A percentile compares a stretch with the other conserved stretches of the same genome.
Conservation (phyloP, 1,140 invertebrate genomes). For the Stegodyphus dumicola region DNA sequence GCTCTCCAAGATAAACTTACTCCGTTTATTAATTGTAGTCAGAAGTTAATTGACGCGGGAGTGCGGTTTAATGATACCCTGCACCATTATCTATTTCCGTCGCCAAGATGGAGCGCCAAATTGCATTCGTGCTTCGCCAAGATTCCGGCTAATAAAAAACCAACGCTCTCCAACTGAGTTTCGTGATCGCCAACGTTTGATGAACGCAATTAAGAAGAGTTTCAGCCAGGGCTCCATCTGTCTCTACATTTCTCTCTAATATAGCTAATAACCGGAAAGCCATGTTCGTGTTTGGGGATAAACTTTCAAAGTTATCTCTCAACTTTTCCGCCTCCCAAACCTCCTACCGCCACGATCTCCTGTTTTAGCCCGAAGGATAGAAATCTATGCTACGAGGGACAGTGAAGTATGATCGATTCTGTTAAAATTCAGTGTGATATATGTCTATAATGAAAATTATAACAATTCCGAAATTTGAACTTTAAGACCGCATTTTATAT, state of each 20-base stretch:
- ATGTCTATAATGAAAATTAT: too few species aligned
- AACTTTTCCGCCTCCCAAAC: not conserved
- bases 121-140: not conserved
- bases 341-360: not conserved
- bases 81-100: too few species aligned
- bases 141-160: constrained; percentile 45
- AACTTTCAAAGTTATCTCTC: constrained; percentile 59
- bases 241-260: constrained; percentile 10
- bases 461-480: too few species aligned
- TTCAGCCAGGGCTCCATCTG: constrained; percentile 6
- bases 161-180: not conserved
- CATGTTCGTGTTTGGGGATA: constrained; percentile 46
- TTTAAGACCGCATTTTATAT: too few species aligned
- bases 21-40: too few species aligned
- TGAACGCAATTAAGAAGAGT: constrained; percentile 55
- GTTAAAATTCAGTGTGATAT: too few species aligned
- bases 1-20: too few species aligned
- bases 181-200: constrained; percentile 4
- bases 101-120: too few species aligned
- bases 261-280: constrained; percentile 51
- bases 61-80: too few species aligned
- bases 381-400: not conserved
- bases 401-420: constrained; percentile 7
- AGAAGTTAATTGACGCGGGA: too few species aligned
- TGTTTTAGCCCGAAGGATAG: too few species aligned